Base-by-base conservation (phyloP, 2,113 vertebrate species). In the Apistogramma diplotaenia region DNA sequence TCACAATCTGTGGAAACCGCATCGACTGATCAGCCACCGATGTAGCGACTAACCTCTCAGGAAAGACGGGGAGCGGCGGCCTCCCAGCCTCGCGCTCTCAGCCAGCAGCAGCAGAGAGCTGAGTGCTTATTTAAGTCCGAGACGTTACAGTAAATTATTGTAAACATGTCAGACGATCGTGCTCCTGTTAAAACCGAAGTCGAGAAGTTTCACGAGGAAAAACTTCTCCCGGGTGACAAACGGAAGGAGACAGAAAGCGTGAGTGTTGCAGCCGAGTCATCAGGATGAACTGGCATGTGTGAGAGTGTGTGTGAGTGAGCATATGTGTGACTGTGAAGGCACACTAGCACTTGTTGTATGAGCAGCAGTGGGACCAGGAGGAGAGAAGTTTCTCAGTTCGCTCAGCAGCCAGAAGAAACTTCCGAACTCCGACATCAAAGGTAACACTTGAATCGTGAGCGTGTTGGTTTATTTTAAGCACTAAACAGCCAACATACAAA, bases 1-100 rank as follows among this genome's bases (percentile, higher is more conserved):
- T 99, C 94, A 99, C 97, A 21, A 97, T 99, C 90, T 99, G 97
- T 57, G 98, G 98, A 60, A 99, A 98, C 94, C 96, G 97, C 71
- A 99, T 99, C 81, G 97, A 98, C 95, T 99, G 94, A 97, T 25
- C 87, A 49, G 62, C 60, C 2, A 49, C 58, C 16, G 37, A 78
- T 60, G 88, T 65, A 84, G 83, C 65, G 74, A 76, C 51, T 18
- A 81, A 83, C 60, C 81, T 74, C 89, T 88, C 92, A 88, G 90
- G 89, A 87, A 86, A 46, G 82, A 78, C n/a, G 5, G 79, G 57
- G 77, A 79, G 74, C 46, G 3, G 3, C 25, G 27, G 23, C 85
- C 4, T 65, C 29, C 49, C 51, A 2, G 70, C 54, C 29, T 25
- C 6, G 78, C 67, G 78, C 51, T 80, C 51, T 27, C 6, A 33